Conservation (phyloP, 2,113 vertebrate genomes). For the Rhinolophus sinicus region DNA sequence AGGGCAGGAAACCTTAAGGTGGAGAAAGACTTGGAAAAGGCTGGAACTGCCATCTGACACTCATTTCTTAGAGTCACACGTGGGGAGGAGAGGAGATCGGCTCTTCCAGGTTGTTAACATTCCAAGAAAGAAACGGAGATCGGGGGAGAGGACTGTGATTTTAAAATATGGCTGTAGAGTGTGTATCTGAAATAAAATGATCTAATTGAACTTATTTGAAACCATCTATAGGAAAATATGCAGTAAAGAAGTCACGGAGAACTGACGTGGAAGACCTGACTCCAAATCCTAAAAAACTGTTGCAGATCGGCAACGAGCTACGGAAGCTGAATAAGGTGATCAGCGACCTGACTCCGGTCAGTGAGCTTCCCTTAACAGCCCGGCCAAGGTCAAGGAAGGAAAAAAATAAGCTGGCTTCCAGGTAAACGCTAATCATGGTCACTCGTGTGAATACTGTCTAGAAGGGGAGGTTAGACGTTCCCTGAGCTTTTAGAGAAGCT, state of each 20-base stretch:
- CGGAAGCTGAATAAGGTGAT: constrained; percentile 99
- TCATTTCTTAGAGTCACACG: not conserved
- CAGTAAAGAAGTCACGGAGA: constrained; percentile 97
- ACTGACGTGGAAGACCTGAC: constrained; percentile 99
- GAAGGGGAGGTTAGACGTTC: constrained; percentile 1
- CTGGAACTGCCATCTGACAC: not conserved
- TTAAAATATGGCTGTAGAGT: constrained; percentile 28
- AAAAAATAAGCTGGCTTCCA: constrained; percentile 98
- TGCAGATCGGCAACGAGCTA: constrained; percentile 97
- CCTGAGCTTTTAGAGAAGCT: not conserved
- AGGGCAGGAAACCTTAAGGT: not conserved
- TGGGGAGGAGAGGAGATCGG: not conserved
- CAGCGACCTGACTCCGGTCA: constrained; percentile 97
- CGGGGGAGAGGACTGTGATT: not conserved
- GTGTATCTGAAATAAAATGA: constrained; percentile 13
- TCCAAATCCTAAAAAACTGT: constrained; percentile 96
- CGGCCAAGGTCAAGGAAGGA: constrained; percentile 97
- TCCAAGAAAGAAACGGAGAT: not conserved
- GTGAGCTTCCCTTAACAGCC: constrained; percentile 96
- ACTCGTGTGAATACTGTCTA: not conserved
- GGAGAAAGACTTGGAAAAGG: not conserved
- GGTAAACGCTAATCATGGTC: constrained; percentile 84
- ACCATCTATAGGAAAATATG: constrained; percentile 92
- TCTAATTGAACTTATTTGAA: constrained; percentile 38
- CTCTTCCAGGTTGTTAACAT: not conserved